Base-by-base conservation (phyloP, 2,888 invertebrate species). In the Clunio marinus region DNA sequence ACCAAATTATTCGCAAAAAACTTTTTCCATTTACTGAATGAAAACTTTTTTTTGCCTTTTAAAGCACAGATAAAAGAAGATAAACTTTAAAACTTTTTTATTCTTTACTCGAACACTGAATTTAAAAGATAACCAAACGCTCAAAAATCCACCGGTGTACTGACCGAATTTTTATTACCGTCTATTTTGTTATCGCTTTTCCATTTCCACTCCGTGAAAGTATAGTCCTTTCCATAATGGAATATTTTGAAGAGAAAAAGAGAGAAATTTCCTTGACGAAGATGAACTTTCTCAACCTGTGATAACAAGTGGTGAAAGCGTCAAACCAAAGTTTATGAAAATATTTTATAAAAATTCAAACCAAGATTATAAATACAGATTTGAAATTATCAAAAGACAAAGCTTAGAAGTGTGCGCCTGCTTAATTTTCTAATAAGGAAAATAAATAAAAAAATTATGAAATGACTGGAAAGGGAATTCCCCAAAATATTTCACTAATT, bases 101-200 rank as follows among this genome's bases (percentile, higher is more conserved):
- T 17, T 24, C n/a, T 62, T 59, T 15, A 20, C 17, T 17, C 28
- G 62, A 62, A 32, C 62, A 62, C 28, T 46, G 20, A 35, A 24
- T 66, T 55, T 32, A 32, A 20, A 55, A 2, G 20, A 22, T 51
- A 63, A 66, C 66, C 27, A 27, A 35, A 66, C 66, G 66, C 46
- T 45, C 55, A 55, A 66, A 66, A 66, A 66, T 66, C 66, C 66
- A 66, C 66, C 66, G 66, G 66, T 66, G 66, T 25, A 66, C 66
- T 66, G 66, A 66, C 46, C 55, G 57, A 32, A 4, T n/a, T 57
- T 57, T 57, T 57, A 57, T 57, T 24, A 2, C 57, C 22, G 51
- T 57, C 57, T 57, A 25, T 57, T 27, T 57, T 27, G 57, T 57
- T 57, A 57, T 57, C 57, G 57, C 27, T 3, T 27, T 15, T 57